Percentiles rank a stretch among this genome's conserved stretches.
Evolutionary conservation across 2,797 vertebrate genomes (phyloP).

Genomic region (Oreochromis mossambicus): DNA sequence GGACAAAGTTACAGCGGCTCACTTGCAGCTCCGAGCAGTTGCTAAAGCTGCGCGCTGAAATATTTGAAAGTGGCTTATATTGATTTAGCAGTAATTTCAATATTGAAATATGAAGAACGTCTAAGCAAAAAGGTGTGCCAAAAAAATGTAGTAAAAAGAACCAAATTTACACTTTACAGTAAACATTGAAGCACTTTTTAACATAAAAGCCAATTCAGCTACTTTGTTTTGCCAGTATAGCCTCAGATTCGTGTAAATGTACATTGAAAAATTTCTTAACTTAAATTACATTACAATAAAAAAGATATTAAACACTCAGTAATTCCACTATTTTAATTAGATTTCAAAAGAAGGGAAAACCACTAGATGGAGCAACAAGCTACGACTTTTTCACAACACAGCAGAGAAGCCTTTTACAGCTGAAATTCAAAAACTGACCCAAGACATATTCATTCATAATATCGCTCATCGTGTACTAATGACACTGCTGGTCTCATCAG

Average conservation of each 20-base stretch:
- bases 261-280: not conserved
- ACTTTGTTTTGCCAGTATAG: not conserved
- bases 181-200: not conserved
- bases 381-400: not conserved
- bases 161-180: not conserved
- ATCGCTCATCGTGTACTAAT: not conserved
- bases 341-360: not conserved
- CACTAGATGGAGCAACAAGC: slow-evolving; percentile 19
- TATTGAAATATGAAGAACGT: not conserved
- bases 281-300: not conserved
- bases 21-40: not conserved
- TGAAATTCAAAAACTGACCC: not conserved
- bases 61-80: not conserved
- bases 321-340: not conserved
- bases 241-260: not conserved
- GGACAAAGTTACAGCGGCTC: not conserved
- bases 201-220: not conserved
- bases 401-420: not conserved
- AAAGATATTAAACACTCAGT: not conserved
- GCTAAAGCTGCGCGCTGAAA: not conserved
- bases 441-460: not conserved
- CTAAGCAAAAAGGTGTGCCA: not conserved
- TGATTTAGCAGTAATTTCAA: not conserved
- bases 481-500: not conserved
- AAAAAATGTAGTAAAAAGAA: not conserved